Evolutionary conservation across 2,113 vertebrate species (phyloP).

Genomic region (Paratilapia polleni): DNA sequence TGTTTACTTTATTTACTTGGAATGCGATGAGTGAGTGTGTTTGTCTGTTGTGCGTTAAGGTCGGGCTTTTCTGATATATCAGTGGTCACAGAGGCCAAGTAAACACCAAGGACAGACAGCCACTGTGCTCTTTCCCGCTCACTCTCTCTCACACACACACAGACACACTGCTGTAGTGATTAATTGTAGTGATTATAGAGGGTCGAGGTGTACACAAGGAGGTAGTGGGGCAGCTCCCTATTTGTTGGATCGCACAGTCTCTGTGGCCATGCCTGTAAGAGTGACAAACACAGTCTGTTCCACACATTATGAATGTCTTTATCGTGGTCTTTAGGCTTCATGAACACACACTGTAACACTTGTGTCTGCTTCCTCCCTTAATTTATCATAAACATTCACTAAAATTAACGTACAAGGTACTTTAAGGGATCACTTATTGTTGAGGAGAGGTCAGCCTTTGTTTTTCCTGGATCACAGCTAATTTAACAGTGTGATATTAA

Average conservation of each 20-base stretch:
- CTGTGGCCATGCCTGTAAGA: not conserved
- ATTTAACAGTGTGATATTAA: not conserved
- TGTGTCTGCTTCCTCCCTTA: not conserved
- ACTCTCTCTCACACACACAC: not conserved
- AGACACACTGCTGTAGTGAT: not conserved
- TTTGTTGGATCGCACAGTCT: not conserved
- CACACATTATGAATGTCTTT: not conserved
- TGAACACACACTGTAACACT: not conserved
- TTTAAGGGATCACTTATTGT: not conserved
- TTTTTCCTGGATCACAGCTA: too few species aligned
- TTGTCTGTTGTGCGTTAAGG: slow-evolving; percentile 10
- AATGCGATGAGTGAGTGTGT: not conserved
- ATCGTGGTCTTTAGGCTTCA: not conserved
- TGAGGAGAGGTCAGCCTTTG: not conserved
- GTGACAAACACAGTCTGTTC: not conserved
- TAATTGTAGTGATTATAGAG: slow-evolving; percentile 29
- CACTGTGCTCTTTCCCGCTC: not conserved
- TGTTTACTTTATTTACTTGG: slow-evolving; percentile 2
- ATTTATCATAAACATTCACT: not conserved
- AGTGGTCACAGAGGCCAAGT: slow-evolving; percentile 6
- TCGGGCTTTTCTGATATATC: slow-evolving; percentile 9
- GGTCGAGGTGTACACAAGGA: not conserved
- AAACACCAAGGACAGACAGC: slow-evolving; percentile 7
- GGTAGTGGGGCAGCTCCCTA: not conserved
- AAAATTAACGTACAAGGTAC: not conserved